Evolutionary conservation across 1,140 invertebrate species (phyloP), one percentile per base, ranked within the genome.

Genomic region (Belonocnema kinseyi): DNA sequence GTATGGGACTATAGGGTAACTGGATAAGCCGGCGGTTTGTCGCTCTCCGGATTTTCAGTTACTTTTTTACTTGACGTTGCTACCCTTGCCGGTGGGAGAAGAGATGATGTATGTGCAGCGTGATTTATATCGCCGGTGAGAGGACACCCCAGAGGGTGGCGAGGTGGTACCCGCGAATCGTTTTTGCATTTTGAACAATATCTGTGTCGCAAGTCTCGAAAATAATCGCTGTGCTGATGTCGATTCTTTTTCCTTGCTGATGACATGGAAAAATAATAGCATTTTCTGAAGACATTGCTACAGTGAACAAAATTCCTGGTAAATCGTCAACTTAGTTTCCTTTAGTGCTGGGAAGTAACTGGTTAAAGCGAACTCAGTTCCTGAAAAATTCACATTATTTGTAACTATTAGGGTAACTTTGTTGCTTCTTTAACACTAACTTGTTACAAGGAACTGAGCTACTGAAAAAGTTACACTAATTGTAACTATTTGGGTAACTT

Each of bases 1-100:
- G 26, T 33, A 33, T 33, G 5, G 26, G 26, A 33, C 26, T 33
- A 33, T 33, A 3, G 77, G 78, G 73, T 85, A 86, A 86, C 81
- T 78, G 85, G 83, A 86, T 86, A 86, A 86, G 83, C 81, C 80
- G 74, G 78, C 79, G 83, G 85, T 86, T 86, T 86, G 85, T 86
- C 83, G 79, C 78, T 85, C 80, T 74, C 78, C 83, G 76, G 80
- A 76, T 86, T 86, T 83, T 81, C 82, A 81, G 78, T 81, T 81
- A 86, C 83, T 86, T 86, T 84, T 86, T 86, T 82, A 78, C 77
- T 76, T 75, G 73, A 33, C 40, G 46, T 66, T 21, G 54, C 52
- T 53, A 58, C 58, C 66, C 58, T 54, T 66, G 77, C 51, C 14
- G 61, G 51, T 66, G 58, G 52, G 58, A 74, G 70, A 71, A 26